phyloP scores from a whole-genome alignment of 2,797 vertebrate genomes.

The Catharus ustulatus region DNA sequence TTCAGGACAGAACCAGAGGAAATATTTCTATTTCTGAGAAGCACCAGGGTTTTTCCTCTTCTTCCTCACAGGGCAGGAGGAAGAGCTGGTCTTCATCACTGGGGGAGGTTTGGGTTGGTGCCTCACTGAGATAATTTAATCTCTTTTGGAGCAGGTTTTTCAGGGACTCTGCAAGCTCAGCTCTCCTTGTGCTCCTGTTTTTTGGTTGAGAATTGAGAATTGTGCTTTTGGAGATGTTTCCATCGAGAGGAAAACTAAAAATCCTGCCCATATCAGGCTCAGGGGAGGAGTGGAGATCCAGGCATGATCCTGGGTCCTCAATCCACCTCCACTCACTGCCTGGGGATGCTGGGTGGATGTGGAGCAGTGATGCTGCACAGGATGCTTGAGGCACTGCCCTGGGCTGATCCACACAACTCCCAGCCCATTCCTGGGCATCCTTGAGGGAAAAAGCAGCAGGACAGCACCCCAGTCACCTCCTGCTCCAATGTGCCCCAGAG shows the following conservation, averaged over 20 bases:
- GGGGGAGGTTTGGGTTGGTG: not conserved
- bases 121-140: not conserved
- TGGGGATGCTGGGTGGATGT: not conserved
- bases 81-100: not conserved
- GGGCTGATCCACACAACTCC: not conserved
- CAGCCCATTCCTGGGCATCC: not conserved
- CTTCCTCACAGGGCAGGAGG: not conserved
- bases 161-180: not conserved
- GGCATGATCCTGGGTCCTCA: not conserved
- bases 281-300: not conserved
- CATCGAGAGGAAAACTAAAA: not conserved
- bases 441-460: not conserved
- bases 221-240: not conserved
- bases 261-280: not conserved
- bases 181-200: not conserved
- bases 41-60: not conserved
- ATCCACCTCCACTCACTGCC: not conserved
- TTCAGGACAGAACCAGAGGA: not conserved
- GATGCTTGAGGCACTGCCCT: not conserved
- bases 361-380: not conserved
- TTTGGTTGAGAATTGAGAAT: not conserved
- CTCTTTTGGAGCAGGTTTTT: not conserved
- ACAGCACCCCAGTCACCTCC: not conserved
- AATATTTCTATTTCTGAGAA: not conserved
- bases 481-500: not conserved